Base-by-base conservation (phyloP, 2,888 invertebrate species). In the Myathropa florea region DNA sequence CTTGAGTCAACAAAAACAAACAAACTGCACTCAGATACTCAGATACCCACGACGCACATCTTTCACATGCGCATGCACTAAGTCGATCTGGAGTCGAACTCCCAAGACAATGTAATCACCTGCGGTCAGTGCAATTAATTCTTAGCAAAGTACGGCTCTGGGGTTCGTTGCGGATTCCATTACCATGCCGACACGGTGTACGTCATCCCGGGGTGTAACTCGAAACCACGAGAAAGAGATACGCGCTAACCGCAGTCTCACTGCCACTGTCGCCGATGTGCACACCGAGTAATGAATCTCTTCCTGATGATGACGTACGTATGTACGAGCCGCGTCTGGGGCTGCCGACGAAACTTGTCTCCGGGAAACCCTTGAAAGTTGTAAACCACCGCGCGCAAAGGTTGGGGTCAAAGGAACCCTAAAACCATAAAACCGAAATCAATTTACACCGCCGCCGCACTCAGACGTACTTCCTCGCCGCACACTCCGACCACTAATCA, bases 121-220 rank as follows among this genome's bases (percentile, higher is more conserved):
- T 81, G 81, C 73, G 81, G 84, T 85, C 84, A 67, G 67, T 67
- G 81, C 84, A 77, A 85, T 85, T 85, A 81, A 85, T 85, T 84
- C 84, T 76, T 33, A 84, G 71, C 30, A 61, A 30, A 65, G 68
- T 23, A 73, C 18, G 46, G 46, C 6, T 46, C 46, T 46, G 6
- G 18, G 68, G 76, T 71, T 64, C 53, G 65, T 60, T 79, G 73
- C 71, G 65, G 36, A 73, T 79, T 39, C 65, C 59, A 68, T 36
- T 65, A 39, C 39, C n/a, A n/a, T 39, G 39, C 12, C 39, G 39
- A 2, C 76, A 46, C 73, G 46, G 55, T 36, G 61, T 6, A 79
- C 68, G 55, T 79, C 75, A 79, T 30, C 60, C 36, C 55, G 36
- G n/a, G 23, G 64, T 76, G 84, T 77, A 80, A 80, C 33, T 67